Evolutionary conservation across 2,888 invertebrate species (phyloP), one percentile per base, ranked within the genome.

Genomic region (Chymomyza fuscimana): DNA sequence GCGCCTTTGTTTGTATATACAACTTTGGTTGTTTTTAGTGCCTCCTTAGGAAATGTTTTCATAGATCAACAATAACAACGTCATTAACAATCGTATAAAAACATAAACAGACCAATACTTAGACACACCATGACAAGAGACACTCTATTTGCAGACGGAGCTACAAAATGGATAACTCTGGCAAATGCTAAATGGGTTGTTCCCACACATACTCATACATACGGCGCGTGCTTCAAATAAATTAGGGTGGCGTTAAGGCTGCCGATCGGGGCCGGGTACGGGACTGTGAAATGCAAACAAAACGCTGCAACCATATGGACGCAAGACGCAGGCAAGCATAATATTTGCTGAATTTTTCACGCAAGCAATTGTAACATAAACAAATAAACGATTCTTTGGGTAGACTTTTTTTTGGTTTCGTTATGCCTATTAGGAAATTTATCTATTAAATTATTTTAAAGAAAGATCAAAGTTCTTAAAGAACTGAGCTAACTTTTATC

Each of bases 31-130:
- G 87, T 86, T 82, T 81, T 81, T 77, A 82, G 81, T 78, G 81
- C 76, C 80, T 77, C 77, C 73, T 79, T 68, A 69, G 69, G 68
- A 78, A 59, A 75, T 68, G 76, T 80, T 78, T 81, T 74, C 80
- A 69, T 80, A 84, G 84, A 76, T 76, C 73, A 81, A 85, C 79
- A 88, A 88, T 81, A 86, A 88, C 78, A 83, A 74, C 75, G 78
- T 86, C 86, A 80, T 87, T 88, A 88, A 86, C 88, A 76, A 73
- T 85, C 85, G 86, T 81, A 86, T 86, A 88, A 89, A 89, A 84
- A 88, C 80, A 88, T 77, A 86, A 80, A 80, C 78, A 81, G 74
- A 32, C 68, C 81, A 79, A 71, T 74, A 75, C 25, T 25, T 3
- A 25, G 25, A 25, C 74, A 70, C 65, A 7, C 15, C 16, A 32